A percentile compares a stretch with the other conserved stretches of the same genome.
phyloP scores from a whole-genome alignment of 2,113 vertebrate genomes.

The Eulemur rufifrons region DNA sequence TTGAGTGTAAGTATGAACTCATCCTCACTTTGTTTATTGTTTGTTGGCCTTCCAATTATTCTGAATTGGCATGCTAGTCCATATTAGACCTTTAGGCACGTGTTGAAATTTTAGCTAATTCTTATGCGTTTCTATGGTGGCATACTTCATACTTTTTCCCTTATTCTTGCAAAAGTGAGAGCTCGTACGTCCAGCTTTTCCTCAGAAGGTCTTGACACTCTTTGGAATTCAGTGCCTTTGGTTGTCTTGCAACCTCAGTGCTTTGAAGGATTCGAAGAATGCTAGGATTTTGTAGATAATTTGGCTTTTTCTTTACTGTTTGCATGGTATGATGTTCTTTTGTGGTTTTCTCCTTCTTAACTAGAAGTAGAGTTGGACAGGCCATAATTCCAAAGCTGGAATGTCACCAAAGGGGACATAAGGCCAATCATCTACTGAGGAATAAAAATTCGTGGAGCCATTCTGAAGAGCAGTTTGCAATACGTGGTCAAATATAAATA shows the following conservation, averaged over 20 bases:
- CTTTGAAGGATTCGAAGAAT: neutral
- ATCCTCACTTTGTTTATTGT: neutral
- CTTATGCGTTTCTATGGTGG: rapidly evolving
- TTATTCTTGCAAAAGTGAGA: neutral
- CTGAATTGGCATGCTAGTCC: neutral
- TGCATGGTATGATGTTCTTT: neutral
- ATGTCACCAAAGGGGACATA: rapidly evolving
- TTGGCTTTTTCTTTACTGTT: neutral
- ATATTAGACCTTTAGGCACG: neutral
- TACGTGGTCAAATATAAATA: rapidly evolving
- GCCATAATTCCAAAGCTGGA: neutral
- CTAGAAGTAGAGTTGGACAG: neutral
- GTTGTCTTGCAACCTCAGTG: neutral
- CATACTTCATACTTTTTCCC: neutral
- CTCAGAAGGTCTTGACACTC: neutral
- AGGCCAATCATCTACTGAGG: rapidly evolving
- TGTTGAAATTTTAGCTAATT: neutral
- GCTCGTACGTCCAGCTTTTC: neutral
- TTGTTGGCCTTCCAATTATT: neutral
- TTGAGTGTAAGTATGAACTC: neutral
- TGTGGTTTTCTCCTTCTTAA: neutral
- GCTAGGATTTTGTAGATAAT: neutral
- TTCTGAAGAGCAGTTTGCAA: rapidly evolving
- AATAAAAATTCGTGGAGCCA: rapidly evolving
- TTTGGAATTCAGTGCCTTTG: neutral